Conservation (phyloP, 2,113 vertebrate genomes). For the Motacilla tschutschensis region DNA sequence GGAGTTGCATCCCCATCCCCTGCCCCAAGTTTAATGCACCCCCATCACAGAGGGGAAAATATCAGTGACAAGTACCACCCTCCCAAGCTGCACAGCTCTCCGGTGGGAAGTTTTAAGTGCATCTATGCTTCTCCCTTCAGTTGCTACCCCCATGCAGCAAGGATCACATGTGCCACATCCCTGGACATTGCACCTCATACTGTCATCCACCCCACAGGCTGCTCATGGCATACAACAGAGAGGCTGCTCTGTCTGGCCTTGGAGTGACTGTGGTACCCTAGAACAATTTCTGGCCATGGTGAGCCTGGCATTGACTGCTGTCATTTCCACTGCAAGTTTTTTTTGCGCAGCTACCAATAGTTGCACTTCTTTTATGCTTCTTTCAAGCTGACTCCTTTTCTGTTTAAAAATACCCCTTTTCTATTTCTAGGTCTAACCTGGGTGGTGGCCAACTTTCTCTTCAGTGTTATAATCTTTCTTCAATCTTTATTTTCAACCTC, state of each 20-base stretch:
- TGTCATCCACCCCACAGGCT: not conserved
- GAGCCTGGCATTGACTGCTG: not conserved
- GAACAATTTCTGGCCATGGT: not conserved
- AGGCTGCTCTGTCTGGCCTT: not conserved
- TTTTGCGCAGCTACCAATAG: not conserved
- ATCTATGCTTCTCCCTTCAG: not conserved
- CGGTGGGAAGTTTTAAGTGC: not conserved
- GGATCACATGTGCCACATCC: fast-evolving
- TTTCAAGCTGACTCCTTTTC: not conserved
- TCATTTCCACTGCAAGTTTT: not conserved
- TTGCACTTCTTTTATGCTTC: not conserved
- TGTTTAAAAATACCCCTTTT: not conserved
- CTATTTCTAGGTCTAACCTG: not conserved
- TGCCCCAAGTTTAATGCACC: fast-evolving
- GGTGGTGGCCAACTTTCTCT: not conserved
- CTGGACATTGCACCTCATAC: fast-evolving
- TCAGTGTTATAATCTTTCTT: not conserved
- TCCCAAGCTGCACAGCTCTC: not conserved
- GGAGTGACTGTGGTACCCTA: not conserved
- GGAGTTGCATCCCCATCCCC: too few relatives aligned
- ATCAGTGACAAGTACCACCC: not conserved
- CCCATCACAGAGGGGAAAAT: not conserved
- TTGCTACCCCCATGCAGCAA: not conserved
- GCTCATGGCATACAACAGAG: not conserved
- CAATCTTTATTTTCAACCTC: not conserved